Percentiles rank a stretch among this genome's conserved stretches.
phyloP scores from a whole-genome alignment of 2,797 vertebrate species.

The Sandelia bainsii region DNA sequence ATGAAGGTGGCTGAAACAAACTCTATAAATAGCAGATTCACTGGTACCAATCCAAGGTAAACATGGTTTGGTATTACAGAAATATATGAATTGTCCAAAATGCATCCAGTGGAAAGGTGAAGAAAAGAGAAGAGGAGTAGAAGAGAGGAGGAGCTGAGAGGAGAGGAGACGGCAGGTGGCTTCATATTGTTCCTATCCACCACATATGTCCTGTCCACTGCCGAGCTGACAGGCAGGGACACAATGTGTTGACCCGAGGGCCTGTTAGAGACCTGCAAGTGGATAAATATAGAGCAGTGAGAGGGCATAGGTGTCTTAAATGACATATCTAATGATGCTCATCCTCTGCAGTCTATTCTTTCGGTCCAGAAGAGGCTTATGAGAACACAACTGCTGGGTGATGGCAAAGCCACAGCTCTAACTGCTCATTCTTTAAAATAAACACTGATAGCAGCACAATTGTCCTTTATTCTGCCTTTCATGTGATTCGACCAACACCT shows the following conservation, averaged over 20 bases:
- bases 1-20: slow-evolving; percentile 71
- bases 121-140: slow-evolving; percentile 19
- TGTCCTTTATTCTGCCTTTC: slow-evolving; percentile 54
- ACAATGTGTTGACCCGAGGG: slow-evolving; percentile 70
- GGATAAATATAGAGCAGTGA: slow-evolving; percentile 78
- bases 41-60: slow-evolving; percentile 58
- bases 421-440: slow-evolving; percentile 57
- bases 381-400: slow-evolving; percentile 41
- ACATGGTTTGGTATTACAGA: slow-evolving; percentile 24
- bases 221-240: slow-evolving; percentile 75
- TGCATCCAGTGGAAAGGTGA: slow-evolving; percentile 53
- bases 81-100: slow-evolving; percentile 51
- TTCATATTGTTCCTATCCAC: slow-evolving; percentile 64
- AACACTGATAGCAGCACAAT: slow-evolving; percentile 60
- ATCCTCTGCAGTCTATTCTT: slow-evolving; percentile 59
- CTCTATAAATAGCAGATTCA: slow-evolving; percentile 70
- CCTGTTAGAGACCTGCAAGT: slow-evolving; percentile 70
- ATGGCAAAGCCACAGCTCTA: slow-evolving; percentile 41
- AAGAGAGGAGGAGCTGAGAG: slow-evolving; percentile 13
- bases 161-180: slow-evolving; percentile 56
- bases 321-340: slow-evolving; percentile 79
- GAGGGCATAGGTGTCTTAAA: slow-evolving; percentile 73
- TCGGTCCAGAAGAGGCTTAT: slow-evolving; percentile 54
- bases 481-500: slow-evolving; percentile 55
- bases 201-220: slow-evolving; percentile 71